These are phyloP conservation scores for Gorsachius goisagi DNA, from an alignment of 2,113 vertebrate species.

Conservation along the genomic window DNA sequence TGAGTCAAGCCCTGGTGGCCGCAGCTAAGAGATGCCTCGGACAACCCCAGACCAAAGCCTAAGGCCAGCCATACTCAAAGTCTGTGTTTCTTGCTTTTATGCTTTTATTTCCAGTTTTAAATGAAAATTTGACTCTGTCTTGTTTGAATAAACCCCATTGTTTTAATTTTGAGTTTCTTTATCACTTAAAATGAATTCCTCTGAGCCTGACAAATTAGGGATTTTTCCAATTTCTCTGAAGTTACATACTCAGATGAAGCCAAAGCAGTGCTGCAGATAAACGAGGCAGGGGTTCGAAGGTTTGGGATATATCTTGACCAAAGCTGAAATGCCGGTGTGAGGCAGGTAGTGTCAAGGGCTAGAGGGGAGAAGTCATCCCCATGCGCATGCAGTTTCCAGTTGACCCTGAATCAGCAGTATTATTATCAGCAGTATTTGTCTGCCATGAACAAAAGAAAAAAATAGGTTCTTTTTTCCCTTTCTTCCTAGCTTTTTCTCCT, in stretches of 20 bases:
- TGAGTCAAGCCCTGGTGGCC: neutral
- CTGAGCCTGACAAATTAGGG: neutral
- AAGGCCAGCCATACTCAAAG: neutral
- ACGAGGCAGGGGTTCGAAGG: neutral
- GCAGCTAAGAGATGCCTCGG: neutral
- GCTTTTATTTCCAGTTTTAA: neutral
- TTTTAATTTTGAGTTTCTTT: neutral
- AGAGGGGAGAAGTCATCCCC: neutral
- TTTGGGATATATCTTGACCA: neutral
- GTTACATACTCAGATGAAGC: neutral
- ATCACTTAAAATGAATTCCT: neutral
- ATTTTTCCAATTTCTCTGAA: neutral
- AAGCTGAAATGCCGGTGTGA: neutral
- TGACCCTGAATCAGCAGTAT: neutral
- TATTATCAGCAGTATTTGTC: neutral
- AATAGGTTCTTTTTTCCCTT: accelerated
- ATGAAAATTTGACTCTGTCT: neutral
- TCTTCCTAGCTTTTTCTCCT: neutral
- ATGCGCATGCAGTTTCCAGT: neutral
- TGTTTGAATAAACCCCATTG: neutral
- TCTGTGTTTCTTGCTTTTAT: neutral
- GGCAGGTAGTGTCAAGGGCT: neutral
- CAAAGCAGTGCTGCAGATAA: neutral
- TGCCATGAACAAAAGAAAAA: neutral
- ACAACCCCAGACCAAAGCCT: neutral